A percentile compares a stretch with the other conserved stretches of the same genome.
These are phyloP conservation scores for Ianthella basta DNA, from an alignment of 37 sponge, comb jelly and placozoan genomes.

Conservation along the genomic window DNA sequence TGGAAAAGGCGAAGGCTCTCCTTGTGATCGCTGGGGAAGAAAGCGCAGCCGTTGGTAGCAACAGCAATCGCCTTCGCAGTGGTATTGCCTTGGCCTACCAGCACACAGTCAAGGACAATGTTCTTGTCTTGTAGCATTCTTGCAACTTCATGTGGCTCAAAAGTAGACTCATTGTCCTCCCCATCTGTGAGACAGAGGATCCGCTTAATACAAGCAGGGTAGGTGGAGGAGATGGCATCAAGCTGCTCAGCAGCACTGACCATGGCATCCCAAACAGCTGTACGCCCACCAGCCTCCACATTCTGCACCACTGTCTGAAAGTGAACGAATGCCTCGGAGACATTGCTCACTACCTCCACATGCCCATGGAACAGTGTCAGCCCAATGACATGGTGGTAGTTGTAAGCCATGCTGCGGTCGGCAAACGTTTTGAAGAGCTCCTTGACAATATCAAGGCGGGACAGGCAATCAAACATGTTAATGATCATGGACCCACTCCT, in stretches of 20 bases:
- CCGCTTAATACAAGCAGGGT: conserved; percentile 36
- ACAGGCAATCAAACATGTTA: not conserved
- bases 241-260: conserved; percentile 29
- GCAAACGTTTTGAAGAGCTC: conserved; percentile 51
- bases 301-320: conserved; percentile 23
- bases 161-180: conserved; percentile 38
- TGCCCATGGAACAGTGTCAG: conserved; percentile 38
- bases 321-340: conserved; percentile 28
- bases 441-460: conserved; percentile 23
- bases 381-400: conserved; percentile 45
- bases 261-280: conserved; percentile 40
- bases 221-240: not conserved
- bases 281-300: conserved; percentile 16
- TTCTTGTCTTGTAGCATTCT: conserved; percentile 16
- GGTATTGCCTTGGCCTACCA: conserved; percentile 20
- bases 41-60: conserved; percentile 44
- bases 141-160: conserved; percentile 7
- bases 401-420: conserved; percentile 39
- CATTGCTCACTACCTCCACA: conserved; percentile 15
- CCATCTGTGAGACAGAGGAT: conserved; percentile 55
- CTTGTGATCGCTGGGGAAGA: conserved; percentile 30
- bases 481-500: conserved; percentile 30
- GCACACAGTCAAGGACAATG: conserved; percentile 30
- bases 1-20: conserved; percentile 48
- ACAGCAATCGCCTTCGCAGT: conserved; percentile 36